phyloP scores from a whole-genome alignment of 2,113 vertebrate genomes.

The Bombycilla garrulus region DNA sequence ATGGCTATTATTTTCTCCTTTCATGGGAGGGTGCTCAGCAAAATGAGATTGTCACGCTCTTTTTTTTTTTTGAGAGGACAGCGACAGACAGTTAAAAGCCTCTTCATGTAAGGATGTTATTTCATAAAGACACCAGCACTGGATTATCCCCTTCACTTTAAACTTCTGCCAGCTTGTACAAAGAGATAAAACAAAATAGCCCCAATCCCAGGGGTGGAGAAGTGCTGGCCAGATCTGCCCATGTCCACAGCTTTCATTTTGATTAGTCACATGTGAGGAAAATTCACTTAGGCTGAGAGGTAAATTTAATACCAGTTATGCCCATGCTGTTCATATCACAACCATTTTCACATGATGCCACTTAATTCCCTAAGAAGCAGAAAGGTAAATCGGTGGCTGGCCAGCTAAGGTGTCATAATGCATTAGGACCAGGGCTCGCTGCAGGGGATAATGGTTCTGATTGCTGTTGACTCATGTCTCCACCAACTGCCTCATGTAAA shows the following conservation, averaged over 20 bases:
- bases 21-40: constrained; percentile 83
- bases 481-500: constrained; percentile 90
- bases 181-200: constrained; percentile 92
- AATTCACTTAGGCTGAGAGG: constrained; percentile 94
- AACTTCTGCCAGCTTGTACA: constrained; percentile 88
- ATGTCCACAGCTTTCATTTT: constrained; percentile 94
- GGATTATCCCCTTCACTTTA: constrained; percentile 88
- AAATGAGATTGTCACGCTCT: constrained; percentile 86
- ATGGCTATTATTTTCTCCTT: constrained; percentile 81
- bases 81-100: constrained; percentile 88
- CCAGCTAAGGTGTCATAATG: constrained; percentile 86
- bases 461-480: constrained; percentile 89
- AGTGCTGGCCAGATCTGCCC: constrained; percentile 82
- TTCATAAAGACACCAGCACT: constrained; percentile 86
- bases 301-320: constrained; percentile 91
- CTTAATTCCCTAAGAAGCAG: constrained; percentile 95
- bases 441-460: constrained; percentile 92
- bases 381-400: constrained; percentile 87
- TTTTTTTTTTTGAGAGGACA: constrained; percentile 74
- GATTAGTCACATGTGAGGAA: constrained; percentile 93
- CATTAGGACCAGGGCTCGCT: constrained; percentile 85
- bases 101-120: constrained; percentile 88
- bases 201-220: constrained; percentile 83
- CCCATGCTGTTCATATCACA: constrained; percentile 98
- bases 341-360: constrained; percentile 94